Base-by-base conservation (phyloP, 23 tunicate genomes). In the Diplosoma virens region DNA sequence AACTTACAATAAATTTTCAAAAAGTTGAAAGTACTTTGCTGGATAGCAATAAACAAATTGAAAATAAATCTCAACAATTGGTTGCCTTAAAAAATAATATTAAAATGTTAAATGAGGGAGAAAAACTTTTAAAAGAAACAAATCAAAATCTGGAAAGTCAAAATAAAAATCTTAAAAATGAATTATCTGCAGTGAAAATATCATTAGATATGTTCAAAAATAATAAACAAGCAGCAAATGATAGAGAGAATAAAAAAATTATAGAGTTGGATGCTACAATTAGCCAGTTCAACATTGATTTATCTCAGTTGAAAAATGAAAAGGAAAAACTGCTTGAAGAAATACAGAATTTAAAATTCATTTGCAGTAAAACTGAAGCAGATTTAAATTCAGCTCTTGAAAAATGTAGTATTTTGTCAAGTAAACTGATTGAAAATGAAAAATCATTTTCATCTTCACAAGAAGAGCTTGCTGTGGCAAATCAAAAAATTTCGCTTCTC, bases 151-250 rank as follows among this genome's bases (percentile, higher is more conserved):
- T 76, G 41, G 68, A 28, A 58, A 70, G 54, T 25, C 77, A 82
- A 71, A 89, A 89, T 29, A 58, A 30, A 31, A 75, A 58, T 2
- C 0, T 68, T 2, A 78, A 78, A 54, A 71, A 78, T 52, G 96
- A 89, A 64, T 26, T 89, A 18, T 30, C 84, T 7, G 96, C 96
- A 33, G 21, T 78, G 32, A 82, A 89, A 53, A 89, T 89, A 6
- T 33, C 96, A 30, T 31, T 89, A 25, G 79, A 71, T 25, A 41
- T 84, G 48, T 76, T 87, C 27, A 82, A 87, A 68, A 68, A 23
- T 18, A 18, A 52, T 16, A 79, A 74, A 53, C 35, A 73, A 26
- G 56, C 69, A 33, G 45, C 27, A 6, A 37, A 1, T 48, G 45
- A 69, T 3, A 21, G 36, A 36, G 5, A 5, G 4, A 20, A 59